These are phyloP conservation scores for Gymnothorax reevesii DNA, from an alignment of 2,797 vertebrate genomes.

Conservation along the genomic window DNA sequence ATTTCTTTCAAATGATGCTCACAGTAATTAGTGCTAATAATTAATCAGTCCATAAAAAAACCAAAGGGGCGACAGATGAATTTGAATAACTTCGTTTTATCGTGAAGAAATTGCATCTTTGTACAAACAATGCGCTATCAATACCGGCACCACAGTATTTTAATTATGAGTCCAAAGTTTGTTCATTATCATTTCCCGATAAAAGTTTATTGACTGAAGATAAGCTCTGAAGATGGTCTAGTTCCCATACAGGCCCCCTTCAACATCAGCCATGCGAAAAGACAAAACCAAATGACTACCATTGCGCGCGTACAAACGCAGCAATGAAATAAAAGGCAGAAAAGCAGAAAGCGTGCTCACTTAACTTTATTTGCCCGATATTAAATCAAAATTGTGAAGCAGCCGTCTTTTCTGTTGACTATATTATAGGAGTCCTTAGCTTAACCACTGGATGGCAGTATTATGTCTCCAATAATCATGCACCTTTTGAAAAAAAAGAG, in stretches of 20 bases:
- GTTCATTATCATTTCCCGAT: no score
- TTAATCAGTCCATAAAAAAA: not conserved
- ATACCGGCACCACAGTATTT: no score
- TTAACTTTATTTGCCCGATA: not conserved
- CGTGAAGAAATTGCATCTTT: not conserved
- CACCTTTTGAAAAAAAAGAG: not conserved
- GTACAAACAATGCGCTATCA: not conserved
- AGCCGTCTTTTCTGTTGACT: no score
- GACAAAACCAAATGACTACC: not conserved
- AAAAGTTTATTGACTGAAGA: no score
- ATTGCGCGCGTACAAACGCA: not conserved
- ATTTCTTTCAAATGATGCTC: not conserved
- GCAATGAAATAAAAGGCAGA: not conserved
- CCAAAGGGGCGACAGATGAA: not conserved
- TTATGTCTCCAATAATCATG: not conserved
- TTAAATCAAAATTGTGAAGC: not conserved
- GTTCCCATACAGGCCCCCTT: no score
- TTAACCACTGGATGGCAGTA: constrained; percentile 25
- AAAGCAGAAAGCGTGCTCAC: not conserved
- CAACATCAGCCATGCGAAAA: not conserved
- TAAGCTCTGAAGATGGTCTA: no score
- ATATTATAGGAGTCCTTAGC: no score
- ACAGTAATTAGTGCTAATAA: not conserved
- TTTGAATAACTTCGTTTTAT: not conserved
- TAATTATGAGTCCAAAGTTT: no score